Evolutionary conservation across 2,113 vertebrate genomes (phyloP).

Genomic region (Engraulis encrasicolus): DNA sequence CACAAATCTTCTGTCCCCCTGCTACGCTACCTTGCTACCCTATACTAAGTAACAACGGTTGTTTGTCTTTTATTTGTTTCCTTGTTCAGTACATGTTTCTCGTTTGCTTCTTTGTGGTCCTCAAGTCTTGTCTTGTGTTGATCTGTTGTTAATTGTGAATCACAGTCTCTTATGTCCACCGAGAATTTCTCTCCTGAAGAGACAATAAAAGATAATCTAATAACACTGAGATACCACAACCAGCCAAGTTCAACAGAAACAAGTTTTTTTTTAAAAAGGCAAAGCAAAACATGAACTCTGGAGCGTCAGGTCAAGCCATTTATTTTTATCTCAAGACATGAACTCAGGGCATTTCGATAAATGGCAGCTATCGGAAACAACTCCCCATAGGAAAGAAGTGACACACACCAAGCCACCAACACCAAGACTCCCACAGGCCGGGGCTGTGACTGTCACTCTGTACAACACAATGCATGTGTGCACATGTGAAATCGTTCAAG

Average conservation of each 20-base stretch:
- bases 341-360: constrained; percentile 64
- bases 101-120: no score
- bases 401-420: constrained; percentile 72
- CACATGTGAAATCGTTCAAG: neutral
- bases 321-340: constrained; percentile 40
- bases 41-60: no score
- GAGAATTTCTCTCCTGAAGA: no score
- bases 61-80: no score
- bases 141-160: no score
- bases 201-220: no score
- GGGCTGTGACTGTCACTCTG: neutral
- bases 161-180: no score
- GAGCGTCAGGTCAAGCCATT: neutral
- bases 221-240: neutral
- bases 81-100: no score
- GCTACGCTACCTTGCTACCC: no score
- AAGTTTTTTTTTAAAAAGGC: no score
- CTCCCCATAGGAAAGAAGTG: constrained; percentile 76
- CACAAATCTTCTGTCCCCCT: neutral
- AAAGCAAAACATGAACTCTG: neutral
- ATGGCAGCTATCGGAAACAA: constrained; percentile 72
- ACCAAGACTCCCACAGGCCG: constrained; percentile 58
- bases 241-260: neutral
- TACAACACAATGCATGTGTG: constrained; percentile 41
- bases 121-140: no score